A percentile compares a stretch with the other conserved stretches of the same genome.
Evolutionary conservation across 2,113 vertebrate species (phyloP).

Genomic region (Typhlomys cinereus): DNA sequence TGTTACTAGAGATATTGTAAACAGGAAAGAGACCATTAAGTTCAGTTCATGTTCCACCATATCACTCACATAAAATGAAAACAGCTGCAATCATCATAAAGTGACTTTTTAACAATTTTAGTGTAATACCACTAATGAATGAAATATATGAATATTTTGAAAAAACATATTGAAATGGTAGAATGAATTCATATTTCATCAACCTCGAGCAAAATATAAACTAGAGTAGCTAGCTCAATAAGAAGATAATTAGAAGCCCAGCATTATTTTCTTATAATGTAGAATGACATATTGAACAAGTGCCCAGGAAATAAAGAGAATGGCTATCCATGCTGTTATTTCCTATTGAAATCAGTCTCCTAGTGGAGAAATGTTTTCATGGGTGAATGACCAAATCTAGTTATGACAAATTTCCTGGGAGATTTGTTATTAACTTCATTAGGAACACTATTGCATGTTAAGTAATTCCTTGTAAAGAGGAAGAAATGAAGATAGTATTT

Average conservation of each 20-base stretch:
- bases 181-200: background rate
- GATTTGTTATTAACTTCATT: background rate
- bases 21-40: background rate
- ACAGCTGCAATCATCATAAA: background rate
- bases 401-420: constrained; percentile 14
- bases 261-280: background rate
- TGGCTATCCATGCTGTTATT: background rate
- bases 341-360: background rate
- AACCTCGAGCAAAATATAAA: background rate
- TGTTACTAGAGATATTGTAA: background rate
- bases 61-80: background rate
- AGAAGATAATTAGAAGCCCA: background rate
- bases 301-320: background rate
- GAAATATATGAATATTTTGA: background rate
- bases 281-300: background rate
- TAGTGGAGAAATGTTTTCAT: background rate
- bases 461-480: background rate
- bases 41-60: background rate
- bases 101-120: background rate
- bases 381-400: background rate
- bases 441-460: background rate
- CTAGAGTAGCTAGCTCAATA: background rate
- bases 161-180: background rate
- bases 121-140: rapidly evolving
- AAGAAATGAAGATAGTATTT: background rate